Base-by-base conservation (phyloP, 2,113 vertebrate genomes). In the Nesoenas mayeri region DNA sequence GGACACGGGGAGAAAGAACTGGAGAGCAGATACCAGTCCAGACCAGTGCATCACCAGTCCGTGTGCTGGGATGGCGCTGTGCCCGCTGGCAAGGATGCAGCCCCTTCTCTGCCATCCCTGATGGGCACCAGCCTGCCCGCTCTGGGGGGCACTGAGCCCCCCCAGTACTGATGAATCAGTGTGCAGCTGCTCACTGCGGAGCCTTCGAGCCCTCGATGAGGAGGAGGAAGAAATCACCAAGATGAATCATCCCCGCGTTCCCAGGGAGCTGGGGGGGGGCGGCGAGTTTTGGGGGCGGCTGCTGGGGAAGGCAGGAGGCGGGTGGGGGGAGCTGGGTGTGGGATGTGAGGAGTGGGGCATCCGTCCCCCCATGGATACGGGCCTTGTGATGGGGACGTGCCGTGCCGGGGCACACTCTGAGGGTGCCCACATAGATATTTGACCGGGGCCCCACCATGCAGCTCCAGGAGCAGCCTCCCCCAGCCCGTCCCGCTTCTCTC, bases 351-450 rank as follows among this genome's bases (percentile, higher is more conserved):
- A 48, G 21, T 4, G 25, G 28, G 29, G 5, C 4, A 16, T 12
- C 19, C 2, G 1, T 5, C 4, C 24, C 24, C 32, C 14, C 29
- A 3, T 0, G 4, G 51, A 19, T 10, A 5, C 14, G 7, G 66
- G 15, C 21, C 4, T 2, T 6, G 1, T 0, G 21, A 12, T n/a
- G 48, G 80, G 75, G 58, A 54, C 36, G 19, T 2, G 32, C 0
- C 36, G 22, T 2, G 32, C 0, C 42, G n/a, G 36, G 79, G 50
- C 62, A 61, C 69, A n/a, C 48, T 31, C 72, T 42, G 40, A 42
- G 28, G 51, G 21, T 48, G 38, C 29, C 53, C 58, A 17, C 5
- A 1, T 50, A 13, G n/a, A 14, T 4, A 1, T 14, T 36, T 34
- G 69, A 26, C 31, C 0, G 11, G 20, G 47, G 26, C 42, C 44